Evolutionary conservation across 2,888 invertebrate genomes (phyloP).

Genomic region (Yponomeuta malinellus): DNA sequence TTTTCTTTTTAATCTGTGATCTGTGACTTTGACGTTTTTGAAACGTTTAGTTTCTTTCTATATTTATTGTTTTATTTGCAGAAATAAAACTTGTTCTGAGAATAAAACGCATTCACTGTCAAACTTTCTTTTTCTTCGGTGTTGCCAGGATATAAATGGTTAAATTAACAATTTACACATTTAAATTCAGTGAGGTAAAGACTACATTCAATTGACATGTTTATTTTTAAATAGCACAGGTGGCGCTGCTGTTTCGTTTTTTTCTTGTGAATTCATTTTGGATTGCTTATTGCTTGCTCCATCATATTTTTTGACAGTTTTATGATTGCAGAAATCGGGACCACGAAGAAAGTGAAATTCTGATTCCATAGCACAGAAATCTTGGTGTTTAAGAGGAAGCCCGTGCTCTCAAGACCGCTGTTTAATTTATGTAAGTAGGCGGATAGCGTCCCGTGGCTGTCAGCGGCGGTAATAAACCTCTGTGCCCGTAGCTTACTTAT

Average conservation of each 20-base stretch:
- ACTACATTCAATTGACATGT: neutral
- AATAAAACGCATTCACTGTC: too few species aligned
- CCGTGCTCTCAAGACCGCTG: constrained; percentile 17
- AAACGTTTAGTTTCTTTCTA: too few species aligned
- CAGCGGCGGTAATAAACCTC: too few species aligned
- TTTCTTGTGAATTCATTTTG: neutral
- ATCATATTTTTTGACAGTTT: constrained; percentile 29
- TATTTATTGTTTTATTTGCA: too few species aligned
- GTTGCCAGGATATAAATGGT: neutral
- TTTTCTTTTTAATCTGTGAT: too few species aligned
- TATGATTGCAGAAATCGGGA: constrained; percentile 31
- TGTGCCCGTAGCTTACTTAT: constrained; percentile 25
- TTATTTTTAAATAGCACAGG: neutral
- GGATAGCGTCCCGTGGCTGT: neutral
- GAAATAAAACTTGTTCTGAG: too few species aligned
- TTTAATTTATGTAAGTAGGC: constrained; percentile 41
- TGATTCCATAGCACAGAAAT: constrained; percentile 24
- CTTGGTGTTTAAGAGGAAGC: constrained; percentile 21
- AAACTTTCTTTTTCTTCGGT: neutral
- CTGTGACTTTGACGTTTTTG: too few species aligned
- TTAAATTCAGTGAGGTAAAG: neutral
- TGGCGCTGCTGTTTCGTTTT: neutral
- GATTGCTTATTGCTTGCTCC: neutral
- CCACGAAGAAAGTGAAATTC: constrained; percentile 44
- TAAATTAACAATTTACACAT: neutral